Conservation (phyloP, 2,113 vertebrate species). For the Phyllopteryx taeniolatus region DNA sequence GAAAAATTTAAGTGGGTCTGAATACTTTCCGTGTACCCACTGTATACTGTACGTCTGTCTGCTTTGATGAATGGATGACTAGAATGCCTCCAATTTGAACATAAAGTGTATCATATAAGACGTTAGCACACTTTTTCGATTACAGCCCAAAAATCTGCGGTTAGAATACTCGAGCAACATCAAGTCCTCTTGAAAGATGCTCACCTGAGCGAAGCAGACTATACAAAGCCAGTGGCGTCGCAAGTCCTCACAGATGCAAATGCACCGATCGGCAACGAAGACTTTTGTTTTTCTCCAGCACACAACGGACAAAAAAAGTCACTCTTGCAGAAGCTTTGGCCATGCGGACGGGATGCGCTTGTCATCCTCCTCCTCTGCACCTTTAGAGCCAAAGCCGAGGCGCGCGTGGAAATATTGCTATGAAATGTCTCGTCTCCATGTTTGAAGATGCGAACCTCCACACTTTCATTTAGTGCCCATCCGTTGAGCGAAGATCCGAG, state of each 20-base stretch:
- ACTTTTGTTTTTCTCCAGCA: not conserved
- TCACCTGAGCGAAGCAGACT: conserved; percentile 33
- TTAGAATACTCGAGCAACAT: not conserved
- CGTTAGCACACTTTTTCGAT: not conserved
- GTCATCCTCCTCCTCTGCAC: conserved; percentile 37
- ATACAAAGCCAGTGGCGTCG: not conserved
- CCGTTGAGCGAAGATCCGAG: not conserved
- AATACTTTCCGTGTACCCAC: too few relatives aligned
- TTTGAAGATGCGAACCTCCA: conserved; percentile 29
- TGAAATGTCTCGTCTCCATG: conserved; percentile 23
- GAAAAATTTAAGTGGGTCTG: too few relatives aligned
- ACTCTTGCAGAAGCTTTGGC: conserved; percentile 10
- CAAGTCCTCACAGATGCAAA: conserved; percentile 34
- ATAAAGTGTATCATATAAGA: not conserved
- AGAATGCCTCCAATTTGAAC: not conserved
- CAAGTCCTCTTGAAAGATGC: not conserved
- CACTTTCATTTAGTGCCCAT: conserved; percentile 37
- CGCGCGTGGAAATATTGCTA: not conserved
- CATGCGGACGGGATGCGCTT: conserved; percentile 26
- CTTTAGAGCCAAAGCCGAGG: conserved; percentile 6
- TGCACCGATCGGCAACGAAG: conserved; percentile 12
- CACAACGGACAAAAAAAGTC: conserved; percentile 5
- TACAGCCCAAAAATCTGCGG: not conserved
- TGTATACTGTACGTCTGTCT: not conserved
- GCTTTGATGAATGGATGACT: not conserved